phyloP scores from a whole-genome alignment of 2,113 vertebrate species.

The Eira barbara region DNA sequence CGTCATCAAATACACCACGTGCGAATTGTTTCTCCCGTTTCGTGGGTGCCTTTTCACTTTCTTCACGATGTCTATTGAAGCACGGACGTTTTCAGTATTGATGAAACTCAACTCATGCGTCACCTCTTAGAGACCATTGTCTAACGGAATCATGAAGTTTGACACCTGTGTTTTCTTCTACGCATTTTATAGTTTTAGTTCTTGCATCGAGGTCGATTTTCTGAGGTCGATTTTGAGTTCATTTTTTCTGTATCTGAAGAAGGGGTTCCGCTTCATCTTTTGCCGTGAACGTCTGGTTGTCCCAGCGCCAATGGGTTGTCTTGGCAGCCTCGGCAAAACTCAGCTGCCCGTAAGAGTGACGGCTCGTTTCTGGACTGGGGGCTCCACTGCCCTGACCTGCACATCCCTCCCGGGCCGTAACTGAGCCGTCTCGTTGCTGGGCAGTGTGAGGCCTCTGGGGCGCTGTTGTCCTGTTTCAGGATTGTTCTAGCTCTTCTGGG shows the following conservation, averaged over 20 bases:
- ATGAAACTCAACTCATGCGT: neutral
- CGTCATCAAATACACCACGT: neutral
- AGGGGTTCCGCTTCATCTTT: neutral
- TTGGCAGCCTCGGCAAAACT: neutral
- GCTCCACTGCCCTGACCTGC: neutral
- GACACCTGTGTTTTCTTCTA: neutral
- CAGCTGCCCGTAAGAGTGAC: neutral
- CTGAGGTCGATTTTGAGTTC: neutral
- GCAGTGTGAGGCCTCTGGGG: neutral
- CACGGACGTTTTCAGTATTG: neutral
- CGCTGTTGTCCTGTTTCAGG: neutral
- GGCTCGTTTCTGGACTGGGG: neutral
- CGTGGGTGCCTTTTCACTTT: neutral
- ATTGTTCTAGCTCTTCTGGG: neutral
- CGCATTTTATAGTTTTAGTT: neutral
- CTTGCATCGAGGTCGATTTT: neutral
- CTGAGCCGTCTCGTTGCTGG: neutral
- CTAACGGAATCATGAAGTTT: too few relatives aligned
- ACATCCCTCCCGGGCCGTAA: accelerated
- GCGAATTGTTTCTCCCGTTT: neutral
- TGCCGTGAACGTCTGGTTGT: neutral
- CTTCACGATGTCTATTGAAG: neutral
- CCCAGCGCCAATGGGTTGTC: too few relatives aligned
- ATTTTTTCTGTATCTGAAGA: neutral
- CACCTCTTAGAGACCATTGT: neutral